Evolutionary conservation across 2,888 invertebrate species (phyloP), one percentile per base, ranked within the genome.

Genomic region (Conus canariensis): DNA sequence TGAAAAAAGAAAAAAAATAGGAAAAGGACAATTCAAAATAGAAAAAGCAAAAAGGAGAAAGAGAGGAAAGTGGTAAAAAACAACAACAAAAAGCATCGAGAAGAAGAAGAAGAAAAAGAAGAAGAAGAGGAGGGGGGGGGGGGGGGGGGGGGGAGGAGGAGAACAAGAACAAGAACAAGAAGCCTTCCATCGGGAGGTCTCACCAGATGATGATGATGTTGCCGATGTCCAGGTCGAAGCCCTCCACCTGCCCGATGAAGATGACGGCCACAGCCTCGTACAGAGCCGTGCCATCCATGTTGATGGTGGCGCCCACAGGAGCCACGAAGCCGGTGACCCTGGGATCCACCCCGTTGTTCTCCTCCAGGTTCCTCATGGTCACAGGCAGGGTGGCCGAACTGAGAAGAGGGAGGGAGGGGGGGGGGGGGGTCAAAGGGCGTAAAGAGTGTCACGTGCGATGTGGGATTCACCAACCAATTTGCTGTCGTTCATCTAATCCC

Each of bases 211-310:
- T 94, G 59, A 95, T 91, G 19, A 94, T 92, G 80, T 93, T 92
- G 12, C 94, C 95, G 58, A 94, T 91, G 80, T 92, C 92, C 92
- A 95, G 80, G 12, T 97, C 97, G 74, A 93, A 93, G 92, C 97
- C 97, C 94, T 98, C 97, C 92, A 98, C 97, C 97, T 99, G 99
- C 22, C 99, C 98, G 92, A 99, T 99, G 96, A 99, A 99, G 93
- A 99, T 98, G 82, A 99, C 99, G 0, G 99, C 99, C 9, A 99
- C 98, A 0, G 99, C 99, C 96, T 99, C 99, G 96, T 99, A 99
- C 67, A 99, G 97, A 0, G 99, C 99, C 0, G 99, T 99, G n/a
- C 98, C 98, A 96, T 99, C 99, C 99, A 99, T 99, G 97, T 99
- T 99, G 96, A 99, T 99, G 64, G 99, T 91, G 22, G 99, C 99